Base-by-base conservation (phyloP, 2,888 invertebrate genomes). In the Stomorhina lunata region DNA sequence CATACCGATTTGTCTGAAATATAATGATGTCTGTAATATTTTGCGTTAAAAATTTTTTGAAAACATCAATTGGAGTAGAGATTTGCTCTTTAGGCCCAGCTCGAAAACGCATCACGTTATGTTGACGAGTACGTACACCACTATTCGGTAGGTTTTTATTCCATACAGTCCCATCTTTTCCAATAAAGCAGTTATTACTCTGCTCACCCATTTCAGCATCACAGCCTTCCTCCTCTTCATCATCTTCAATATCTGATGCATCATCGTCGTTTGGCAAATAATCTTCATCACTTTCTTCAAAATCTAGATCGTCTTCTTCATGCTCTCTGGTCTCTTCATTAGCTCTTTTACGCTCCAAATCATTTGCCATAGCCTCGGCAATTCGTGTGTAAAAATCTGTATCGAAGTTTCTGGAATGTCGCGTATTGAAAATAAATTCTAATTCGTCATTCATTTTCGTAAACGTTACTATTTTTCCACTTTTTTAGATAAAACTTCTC, bases 51-150 rank as follows among this genome's bases (percentile, higher is more conserved):
- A 32, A 32, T 32, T 7, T 32, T 5, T 32, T 32, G 32, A 32
- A 32, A 4, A 65, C 63, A 63, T 75, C 75, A 76, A 75, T 69
- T 59, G 65, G 79, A 69, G 79, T 45, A 27, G 61, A 65, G 66
- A 22, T 59, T 78, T 63, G 77, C 55, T 65, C 45, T 27, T 66
- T 80, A 20, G 80, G 73, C 12, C 68, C 53, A 57, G 45, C 22
- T 45, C 43, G 57, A 43, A 68, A 40, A 2, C 37, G 10, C 37
- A 40, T 40, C 12, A 40, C 1, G n/a, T 40, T 40, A 5, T 40
- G 37, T 40, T 40, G 37, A 1, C 37, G 7, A 40, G n/a, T 40
- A 40, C 37, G 37, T 40, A 37, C 12, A 12, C 37, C 37, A 40
- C 37, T 40, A n/a, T 40, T 40, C 0, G 7, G 37, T 40, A 1